Conservation (phyloP, 2,888 invertebrate genomes). For the Mactromeris polynyma region DNA sequence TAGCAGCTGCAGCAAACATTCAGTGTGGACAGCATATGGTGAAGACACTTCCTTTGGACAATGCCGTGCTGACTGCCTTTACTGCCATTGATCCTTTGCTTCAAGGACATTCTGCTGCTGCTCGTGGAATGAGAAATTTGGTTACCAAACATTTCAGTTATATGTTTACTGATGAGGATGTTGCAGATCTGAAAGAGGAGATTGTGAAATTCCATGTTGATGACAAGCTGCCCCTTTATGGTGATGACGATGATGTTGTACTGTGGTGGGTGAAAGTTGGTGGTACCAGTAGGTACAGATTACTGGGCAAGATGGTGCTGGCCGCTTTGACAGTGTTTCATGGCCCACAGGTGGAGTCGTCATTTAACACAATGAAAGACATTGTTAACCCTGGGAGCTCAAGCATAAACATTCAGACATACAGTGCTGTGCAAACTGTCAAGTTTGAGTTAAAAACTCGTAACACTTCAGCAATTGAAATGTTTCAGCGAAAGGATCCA, state of each 20-base stretch:
- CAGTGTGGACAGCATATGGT: conserved; percentile 51
- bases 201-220: background rate
- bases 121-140: conserved; percentile 10
- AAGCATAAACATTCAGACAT: conserved; percentile 47
- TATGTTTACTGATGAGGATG: background rate
- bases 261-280: conserved; percentile 50
- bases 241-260: background rate
- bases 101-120: conserved; percentile 46
- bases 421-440: conserved; percentile 56
- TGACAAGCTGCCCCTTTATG: background rate
- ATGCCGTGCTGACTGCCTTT: conserved; percentile 46
- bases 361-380: conserved; percentile 70
- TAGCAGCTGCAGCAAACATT: conserved; percentile 44
- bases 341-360: conserved; percentile 70
- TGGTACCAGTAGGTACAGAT: conserved; percentile 21
- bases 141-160: background rate
- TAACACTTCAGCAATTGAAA: conserved; percentile 30
- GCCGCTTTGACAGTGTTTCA: conserved; percentile 61
- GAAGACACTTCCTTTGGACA: conserved; percentile 65
- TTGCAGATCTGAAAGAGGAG: background rate
- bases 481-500: conserved; percentile 36
- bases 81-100: conserved; percentile 60
- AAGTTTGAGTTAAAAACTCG: conserved; percentile 59
- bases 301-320: conserved; percentile 44
- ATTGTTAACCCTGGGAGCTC: conserved; percentile 28